A percentile compares a stretch with the other conserved stretches of the same genome.
Conservation (phyloP, 2,797 vertebrate genomes). For the Cercopithecus diana region DNA sequence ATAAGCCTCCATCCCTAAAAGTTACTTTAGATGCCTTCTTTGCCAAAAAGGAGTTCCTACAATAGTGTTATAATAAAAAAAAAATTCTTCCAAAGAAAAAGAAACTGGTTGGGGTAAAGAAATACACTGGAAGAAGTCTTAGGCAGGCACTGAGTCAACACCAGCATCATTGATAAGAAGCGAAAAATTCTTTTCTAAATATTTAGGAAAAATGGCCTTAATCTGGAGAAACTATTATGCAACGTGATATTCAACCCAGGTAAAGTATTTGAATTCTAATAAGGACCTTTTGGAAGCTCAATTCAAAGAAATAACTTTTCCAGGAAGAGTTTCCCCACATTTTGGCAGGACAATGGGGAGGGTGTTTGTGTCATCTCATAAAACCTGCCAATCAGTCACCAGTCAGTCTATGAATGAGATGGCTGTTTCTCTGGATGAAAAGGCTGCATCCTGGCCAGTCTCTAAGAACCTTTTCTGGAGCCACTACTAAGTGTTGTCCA, state of each 20-base stretch:
- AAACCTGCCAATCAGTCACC: background rate
- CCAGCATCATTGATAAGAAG: background rate
- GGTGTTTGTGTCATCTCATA: background rate
- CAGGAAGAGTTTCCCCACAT: background rate
- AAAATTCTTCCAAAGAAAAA: background rate
- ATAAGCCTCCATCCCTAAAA: background rate
- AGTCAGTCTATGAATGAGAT: background rate
- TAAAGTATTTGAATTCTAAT: background rate
- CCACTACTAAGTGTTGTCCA: background rate
- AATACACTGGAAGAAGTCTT: background rate
- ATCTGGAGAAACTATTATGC: background rate
- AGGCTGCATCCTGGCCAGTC: background rate
- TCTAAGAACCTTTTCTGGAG: background rate
- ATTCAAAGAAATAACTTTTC: slow-evolving; percentile 40
- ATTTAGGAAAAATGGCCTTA: background rate
- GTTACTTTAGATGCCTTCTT: background rate
- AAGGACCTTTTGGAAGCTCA: background rate
- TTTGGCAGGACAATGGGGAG: background rate
- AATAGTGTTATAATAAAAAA: background rate
- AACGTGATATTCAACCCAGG: background rate
- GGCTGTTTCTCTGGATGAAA: background rate
- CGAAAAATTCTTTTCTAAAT: background rate
- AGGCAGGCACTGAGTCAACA: background rate
- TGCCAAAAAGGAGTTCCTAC: background rate
- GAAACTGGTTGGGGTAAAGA: background rate